Evolutionary conservation across 2,113 vertebrate genomes (phyloP).

Genomic region (Brachyistius frenatus): DNA sequence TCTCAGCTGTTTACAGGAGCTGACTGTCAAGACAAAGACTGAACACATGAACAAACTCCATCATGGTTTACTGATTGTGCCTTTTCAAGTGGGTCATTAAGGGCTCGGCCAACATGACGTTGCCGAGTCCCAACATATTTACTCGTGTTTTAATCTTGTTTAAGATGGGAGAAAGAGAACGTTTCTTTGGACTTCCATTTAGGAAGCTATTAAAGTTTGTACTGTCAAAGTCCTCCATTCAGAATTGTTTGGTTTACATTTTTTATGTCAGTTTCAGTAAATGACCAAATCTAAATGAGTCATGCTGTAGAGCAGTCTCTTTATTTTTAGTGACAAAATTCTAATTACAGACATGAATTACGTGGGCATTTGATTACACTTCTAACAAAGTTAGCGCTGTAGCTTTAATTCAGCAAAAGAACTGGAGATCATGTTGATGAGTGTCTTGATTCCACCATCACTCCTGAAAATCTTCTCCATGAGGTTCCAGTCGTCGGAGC

Average conservation of each 20-base stretch:
- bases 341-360: neutral
- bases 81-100: too few relatives aligned
- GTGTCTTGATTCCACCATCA: rapidly evolving
- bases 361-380: neutral
- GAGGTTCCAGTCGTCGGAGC: rapidly evolving
- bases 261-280: too few relatives aligned
- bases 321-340: slow-evolving; percentile 2
- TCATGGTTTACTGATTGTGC: neutral
- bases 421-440: rapidly evolving
- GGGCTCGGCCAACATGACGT: too few relatives aligned
- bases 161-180: too few relatives aligned
- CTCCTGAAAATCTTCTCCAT: neutral
- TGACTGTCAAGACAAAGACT: slow-evolving; percentile 45
- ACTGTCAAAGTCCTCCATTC: too few relatives aligned
- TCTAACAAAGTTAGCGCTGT: neutral
- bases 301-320: neutral
- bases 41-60: slow-evolving; percentile 36
- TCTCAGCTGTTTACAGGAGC: slow-evolving; percentile 60
- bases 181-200: too few relatives aligned
- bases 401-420: rapidly evolving
- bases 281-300: too few relatives aligned
- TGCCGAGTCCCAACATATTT: too few relatives aligned
- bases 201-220: too few relatives aligned
- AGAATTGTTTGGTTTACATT: too few relatives aligned
- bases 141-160: too few relatives aligned